Evolutionary conservation across 1,140 invertebrate species (phyloP).

Genomic region (Schlechtendalia chinensis): DNA sequence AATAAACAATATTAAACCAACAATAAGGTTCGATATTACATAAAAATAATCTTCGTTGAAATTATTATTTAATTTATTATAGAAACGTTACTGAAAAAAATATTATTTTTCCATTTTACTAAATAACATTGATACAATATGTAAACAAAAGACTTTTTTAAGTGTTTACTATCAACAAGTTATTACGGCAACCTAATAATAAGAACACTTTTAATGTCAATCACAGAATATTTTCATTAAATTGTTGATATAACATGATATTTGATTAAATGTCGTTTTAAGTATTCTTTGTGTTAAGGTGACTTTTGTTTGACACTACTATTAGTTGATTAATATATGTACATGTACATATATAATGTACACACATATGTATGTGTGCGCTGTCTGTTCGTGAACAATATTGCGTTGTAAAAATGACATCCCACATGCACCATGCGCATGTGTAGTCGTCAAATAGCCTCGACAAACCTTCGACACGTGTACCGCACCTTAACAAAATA

Average conservation of each 20-base stretch:
- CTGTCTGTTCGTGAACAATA: neutral
- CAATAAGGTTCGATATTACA: too few relatives aligned
- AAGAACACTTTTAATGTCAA: neutral
- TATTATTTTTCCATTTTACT: neutral
- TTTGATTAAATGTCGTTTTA: conserved; percentile 5
- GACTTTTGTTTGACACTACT: neutral
- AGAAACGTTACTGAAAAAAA: too few relatives aligned
- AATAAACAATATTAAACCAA: neutral
- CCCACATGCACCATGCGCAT: neutral
- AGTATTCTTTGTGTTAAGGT: neutral
- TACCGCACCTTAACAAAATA: conserved; percentile 32
- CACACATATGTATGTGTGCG: neutral
- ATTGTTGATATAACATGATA: neutral
- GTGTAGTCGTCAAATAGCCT: conserved; percentile 24
- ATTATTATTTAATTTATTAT: too few relatives aligned
- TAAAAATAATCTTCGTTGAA: conserved; percentile 5
- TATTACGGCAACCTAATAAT: neutral
- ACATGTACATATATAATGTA: too few relatives aligned
- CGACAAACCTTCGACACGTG: conserved; percentile 26
- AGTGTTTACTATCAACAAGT: neutral
- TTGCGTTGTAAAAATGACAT: conserved; percentile 18
- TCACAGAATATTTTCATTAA: neutral
- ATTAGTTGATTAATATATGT: conserved; percentile 3
- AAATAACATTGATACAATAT: neutral
- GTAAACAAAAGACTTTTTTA: too few relatives aligned